Evolutionary conservation across 2,888 invertebrate species (phyloP).

Genomic region (Heliconius erato): DNA sequence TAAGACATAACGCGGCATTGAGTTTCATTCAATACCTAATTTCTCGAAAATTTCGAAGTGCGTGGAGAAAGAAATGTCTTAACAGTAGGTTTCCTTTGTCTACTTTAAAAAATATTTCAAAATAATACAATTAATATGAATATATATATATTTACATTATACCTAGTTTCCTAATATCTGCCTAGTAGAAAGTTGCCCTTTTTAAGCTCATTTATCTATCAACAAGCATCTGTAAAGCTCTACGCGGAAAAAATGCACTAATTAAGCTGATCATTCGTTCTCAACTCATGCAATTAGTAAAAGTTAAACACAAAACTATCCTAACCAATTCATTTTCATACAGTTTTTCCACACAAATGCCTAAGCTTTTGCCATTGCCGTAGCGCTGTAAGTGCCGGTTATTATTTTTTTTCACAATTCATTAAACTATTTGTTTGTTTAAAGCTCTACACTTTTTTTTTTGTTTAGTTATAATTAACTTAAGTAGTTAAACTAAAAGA

Average conservation of each 20-base stretch:
- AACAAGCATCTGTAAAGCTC: no score
- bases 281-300: not conserved
- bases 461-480: not conserved
- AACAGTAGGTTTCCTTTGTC: not conserved
- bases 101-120: not conserved
- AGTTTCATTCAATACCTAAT: no score
- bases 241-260: not conserved
- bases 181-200: not conserved
- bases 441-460: not conserved
- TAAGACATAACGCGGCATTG: no score
- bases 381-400: not conserved
- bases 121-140: no score
- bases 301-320: not conserved
- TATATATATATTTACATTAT: no score
- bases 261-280: slow-evolving; percentile 2
- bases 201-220: not conserved
- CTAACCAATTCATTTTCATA: slow-evolving; percentile 1
- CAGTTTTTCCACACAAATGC: not conserved
- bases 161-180: no score
- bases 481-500: not conserved
- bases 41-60: no score
- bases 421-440: not conserved
- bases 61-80: no score
- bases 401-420: not conserved
- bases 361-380: not conserved